phyloP scores from a whole-genome alignment of 92 coral and sea anemone genomes.

The Bergia puertoricense region DNA sequence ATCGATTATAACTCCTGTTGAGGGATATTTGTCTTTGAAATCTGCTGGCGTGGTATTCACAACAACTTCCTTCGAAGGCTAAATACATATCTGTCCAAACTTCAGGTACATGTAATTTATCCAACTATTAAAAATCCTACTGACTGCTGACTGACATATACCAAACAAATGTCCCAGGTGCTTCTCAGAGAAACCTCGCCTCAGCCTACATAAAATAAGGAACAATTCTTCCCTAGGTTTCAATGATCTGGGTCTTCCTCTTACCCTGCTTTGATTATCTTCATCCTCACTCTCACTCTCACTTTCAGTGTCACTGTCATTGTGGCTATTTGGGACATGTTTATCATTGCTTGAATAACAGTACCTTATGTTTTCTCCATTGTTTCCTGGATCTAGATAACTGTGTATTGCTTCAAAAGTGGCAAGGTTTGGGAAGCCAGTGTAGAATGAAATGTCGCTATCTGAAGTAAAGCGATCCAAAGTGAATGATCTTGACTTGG shows the following conservation, averaged over 20 bases:
- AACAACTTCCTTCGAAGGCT: conserved; percentile 65
- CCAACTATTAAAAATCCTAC: conserved; percentile 63
- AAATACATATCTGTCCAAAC: conserved; percentile 51
- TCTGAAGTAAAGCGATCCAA: neutral
- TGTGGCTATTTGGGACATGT: no score
- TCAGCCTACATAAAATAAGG: conserved; percentile 53
- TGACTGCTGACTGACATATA: conserved; percentile 47
- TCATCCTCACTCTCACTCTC: neutral
- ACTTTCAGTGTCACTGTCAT: conserved; percentile 33
- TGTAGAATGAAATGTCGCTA: conserved; percentile 3
- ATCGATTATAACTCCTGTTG: conserved; percentile 63
- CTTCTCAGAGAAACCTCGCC: conserved; percentile 64
- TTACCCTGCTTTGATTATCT: conserved; percentile 38
- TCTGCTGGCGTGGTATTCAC: conserved; percentile 60
- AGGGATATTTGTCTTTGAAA: conserved; percentile 64
- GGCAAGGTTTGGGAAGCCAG: conserved; percentile 49
- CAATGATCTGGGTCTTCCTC: conserved; percentile 53
- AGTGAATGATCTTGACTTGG: neutral
- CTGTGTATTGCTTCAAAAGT: conserved; percentile 47
- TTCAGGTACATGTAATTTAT: conserved; percentile 61
- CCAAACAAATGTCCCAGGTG: conserved; percentile 65
- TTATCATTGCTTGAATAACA: conserved; percentile 38
- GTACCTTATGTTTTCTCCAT: conserved; percentile 58
- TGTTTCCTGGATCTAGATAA: conserved; percentile 55
- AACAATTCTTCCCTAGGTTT: conserved; percentile 66